These are phyloP conservation scores for Netelia virgata DNA, from an alignment of 2,888 invertebrate genomes.

Conservation along the genomic window DNA sequence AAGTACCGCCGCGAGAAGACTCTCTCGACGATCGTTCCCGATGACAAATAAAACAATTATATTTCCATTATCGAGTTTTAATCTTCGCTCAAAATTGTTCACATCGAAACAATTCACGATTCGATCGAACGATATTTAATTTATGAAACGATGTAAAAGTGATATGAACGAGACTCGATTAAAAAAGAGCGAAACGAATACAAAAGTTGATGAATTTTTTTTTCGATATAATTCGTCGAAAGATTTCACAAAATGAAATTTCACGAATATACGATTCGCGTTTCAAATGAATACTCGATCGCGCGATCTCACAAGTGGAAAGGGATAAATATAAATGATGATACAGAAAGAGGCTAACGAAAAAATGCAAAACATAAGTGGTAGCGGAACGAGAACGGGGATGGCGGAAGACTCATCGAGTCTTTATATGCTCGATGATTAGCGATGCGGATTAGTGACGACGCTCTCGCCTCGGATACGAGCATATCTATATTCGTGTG, in stretches of 20 bases:
- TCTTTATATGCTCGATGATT: conserved; percentile 60
- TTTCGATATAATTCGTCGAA: no score
- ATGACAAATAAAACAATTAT: no score
- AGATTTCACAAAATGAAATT: no score
- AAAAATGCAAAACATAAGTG: not conserved
- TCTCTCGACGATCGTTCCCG: not conserved
- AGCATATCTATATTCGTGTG: not conserved
- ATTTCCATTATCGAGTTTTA: no score
- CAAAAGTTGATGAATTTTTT: no score
- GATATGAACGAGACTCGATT: no score
- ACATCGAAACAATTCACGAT: no score
- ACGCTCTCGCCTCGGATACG: conserved; percentile 30
- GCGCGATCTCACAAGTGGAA: not conserved
- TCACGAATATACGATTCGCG: no score
- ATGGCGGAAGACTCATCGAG: conserved; percentile 44
- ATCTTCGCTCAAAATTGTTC: no score
- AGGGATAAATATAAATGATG: not conserved
- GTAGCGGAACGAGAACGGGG: not conserved
- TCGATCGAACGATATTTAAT: no score
- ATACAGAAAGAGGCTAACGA: not conserved
- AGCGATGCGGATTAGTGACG: conserved; percentile 63
- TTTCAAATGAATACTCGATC: not conserved
- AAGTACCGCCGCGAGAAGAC: not conserved
- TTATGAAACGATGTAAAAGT: no score
- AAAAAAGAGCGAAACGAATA: no score